These are phyloP conservation scores for Conistra vaccinii DNA, from an alignment of 2,888 invertebrate genomes.

Conservation along the genomic window DNA sequence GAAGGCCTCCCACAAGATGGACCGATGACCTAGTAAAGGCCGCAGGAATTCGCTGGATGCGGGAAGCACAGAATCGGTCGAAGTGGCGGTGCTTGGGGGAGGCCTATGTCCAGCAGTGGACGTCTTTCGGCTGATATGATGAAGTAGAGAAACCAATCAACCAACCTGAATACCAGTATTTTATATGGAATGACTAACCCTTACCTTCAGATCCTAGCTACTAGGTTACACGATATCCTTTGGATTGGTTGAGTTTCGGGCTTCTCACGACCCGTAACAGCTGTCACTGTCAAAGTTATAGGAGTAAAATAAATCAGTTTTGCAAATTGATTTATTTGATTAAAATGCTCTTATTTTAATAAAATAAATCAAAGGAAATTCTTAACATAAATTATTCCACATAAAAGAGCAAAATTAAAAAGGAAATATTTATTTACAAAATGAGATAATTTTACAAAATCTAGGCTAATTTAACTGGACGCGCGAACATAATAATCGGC, in stretches of 20 bases:
- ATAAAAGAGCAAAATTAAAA: slow-evolving; percentile 6
- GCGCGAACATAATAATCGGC: slow-evolving; percentile 6
- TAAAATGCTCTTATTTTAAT: background rate
- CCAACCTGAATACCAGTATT: background rate
- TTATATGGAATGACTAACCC: background rate
- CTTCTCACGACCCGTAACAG: no score
- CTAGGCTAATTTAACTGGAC: slow-evolving; percentile 19
- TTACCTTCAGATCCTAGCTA: background rate
- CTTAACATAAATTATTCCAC: slow-evolving; percentile 1
- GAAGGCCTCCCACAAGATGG: no score
- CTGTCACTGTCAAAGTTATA: background rate
- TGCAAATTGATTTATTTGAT: no score
- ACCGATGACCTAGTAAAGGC: no score
- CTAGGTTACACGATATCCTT: background rate
- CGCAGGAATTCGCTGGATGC: no score
- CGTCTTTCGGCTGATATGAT: no score
- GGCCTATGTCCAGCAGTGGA: no score
- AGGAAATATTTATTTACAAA: slow-evolving; percentile 50
- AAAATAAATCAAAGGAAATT: background rate
- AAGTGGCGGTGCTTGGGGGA: no score
- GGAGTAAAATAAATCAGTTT: background rate
- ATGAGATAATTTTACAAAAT: slow-evolving; percentile 41
- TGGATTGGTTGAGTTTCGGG: background rate
- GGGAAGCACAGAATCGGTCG: no score
- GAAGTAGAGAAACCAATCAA: no score